Evolutionary conservation across 2,113 vertebrate species (phyloP), one percentile per base, ranked within the genome.

Genomic region (Poicephalus gulielmi): DNA sequence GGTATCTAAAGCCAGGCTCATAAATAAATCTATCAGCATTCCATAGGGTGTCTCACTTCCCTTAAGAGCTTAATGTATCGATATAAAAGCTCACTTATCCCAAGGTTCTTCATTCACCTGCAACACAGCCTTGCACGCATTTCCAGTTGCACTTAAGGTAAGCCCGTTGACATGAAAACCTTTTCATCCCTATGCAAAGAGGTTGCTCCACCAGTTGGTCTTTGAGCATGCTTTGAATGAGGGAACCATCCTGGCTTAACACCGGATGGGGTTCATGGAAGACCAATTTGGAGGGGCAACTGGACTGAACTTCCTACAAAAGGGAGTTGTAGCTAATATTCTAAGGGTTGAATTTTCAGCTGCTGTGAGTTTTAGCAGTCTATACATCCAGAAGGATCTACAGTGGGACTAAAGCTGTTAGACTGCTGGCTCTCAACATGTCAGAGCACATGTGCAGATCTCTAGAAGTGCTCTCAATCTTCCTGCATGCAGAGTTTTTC

Each of bases 31-130:
- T 70, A 86, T 92, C 93, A 85, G 70, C 93, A 95, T 96, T 96
- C 94, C 92, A 93, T 13, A 66, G 84, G 53, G 84, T 93, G 79
- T 93, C 88, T 95, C 96, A 96, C 75, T 92, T 95, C 94, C 94
- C 94, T 55, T n/a, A 4, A 30, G 57, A 95, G 55, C 23, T 0
- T 27, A 1, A 4, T 6, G 20, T 5, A 5, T 1, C 4, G 0
- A 4, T 60, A 96, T 96, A 96, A 94, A 96, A 85, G 71, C 86
- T 60, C 39, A 1, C 35, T 30, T 5, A 0, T 10, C 57, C 52
- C 55, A 23, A n/a, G 7, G 62, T 23, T 96, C 62, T 57, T 79
- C 93, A 92, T 13, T n/a, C 93, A 2, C 10, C 70, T 37, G 3
- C 19, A 28, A 0, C 33, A 0, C 0, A 93, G 74, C 62, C 27